Conservation (phyloP, 2,797 vertebrate genomes). For the Columba guinea region DNA sequence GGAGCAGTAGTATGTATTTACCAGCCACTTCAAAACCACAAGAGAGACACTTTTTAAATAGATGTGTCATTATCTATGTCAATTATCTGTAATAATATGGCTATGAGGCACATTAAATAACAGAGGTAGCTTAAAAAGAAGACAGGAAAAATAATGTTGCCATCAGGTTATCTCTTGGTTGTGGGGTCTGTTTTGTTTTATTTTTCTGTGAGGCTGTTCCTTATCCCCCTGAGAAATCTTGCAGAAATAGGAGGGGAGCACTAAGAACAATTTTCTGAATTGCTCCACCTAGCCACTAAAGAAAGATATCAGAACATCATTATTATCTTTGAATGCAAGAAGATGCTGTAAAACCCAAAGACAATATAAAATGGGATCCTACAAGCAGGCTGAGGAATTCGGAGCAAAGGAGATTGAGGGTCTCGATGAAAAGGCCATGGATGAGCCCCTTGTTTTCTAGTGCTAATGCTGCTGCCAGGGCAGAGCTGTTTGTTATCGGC, state of each 20-base stretch:
- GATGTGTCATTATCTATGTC: background rate
- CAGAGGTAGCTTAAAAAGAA: background rate
- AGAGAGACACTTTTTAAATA: background rate
- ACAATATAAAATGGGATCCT: background rate
- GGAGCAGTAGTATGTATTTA: constrained; percentile 1
- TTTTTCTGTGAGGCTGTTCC: background rate
- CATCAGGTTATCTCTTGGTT: background rate
- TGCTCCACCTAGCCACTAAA: background rate
- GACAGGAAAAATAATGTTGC: background rate
- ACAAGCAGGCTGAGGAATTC: background rate
- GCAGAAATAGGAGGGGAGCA: background rate
- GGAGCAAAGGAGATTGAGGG: background rate
- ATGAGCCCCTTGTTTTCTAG: background rate
- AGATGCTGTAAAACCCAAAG: background rate
- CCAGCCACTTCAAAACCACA: constrained; percentile 2
- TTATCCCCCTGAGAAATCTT: background rate
- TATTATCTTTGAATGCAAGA: background rate
- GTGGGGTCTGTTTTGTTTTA: background rate
- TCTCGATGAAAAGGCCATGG: background rate
- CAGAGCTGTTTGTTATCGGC: background rate
- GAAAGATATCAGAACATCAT: background rate
- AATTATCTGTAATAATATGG: background rate
- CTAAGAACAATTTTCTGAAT: background rate
- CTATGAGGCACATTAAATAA: background rate
- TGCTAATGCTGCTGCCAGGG: background rate